Conservation (phyloP, 2,113 vertebrate genomes). For the Scomber scombrus region DNA sequence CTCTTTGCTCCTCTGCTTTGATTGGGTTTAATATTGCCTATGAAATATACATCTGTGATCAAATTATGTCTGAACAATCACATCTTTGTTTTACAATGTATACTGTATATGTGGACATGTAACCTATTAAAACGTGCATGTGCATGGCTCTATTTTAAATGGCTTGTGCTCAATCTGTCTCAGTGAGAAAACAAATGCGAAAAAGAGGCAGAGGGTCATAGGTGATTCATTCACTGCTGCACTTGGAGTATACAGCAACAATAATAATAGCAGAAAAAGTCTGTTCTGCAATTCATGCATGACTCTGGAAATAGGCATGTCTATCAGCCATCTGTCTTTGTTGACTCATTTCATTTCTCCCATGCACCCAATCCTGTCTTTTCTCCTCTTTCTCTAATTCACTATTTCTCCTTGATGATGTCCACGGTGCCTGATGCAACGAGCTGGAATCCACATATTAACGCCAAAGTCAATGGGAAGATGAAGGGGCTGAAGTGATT, state of each 20-base stretch:
- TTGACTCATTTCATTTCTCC: conserved; percentile 49
- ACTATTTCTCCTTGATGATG: conserved; percentile 38
- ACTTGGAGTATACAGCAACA: conserved; percentile 14
- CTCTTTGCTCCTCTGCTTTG: not conserved
- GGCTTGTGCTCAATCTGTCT: conserved; percentile 40
- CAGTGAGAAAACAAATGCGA: conserved; percentile 13
- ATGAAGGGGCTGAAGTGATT: conserved; percentile 60
- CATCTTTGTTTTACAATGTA: not conserved
- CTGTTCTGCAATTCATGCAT: conserved; percentile 43
- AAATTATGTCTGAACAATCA: not conserved
- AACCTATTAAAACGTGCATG: not conserved
- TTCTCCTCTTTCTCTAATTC: conserved; percentile 30
- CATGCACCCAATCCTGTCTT: conserved; percentile 23
- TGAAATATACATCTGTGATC: not conserved
- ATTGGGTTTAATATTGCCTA: not conserved
- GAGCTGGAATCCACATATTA: conserved; percentile 50
- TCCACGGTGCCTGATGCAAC: conserved; percentile 37
- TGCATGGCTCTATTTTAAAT: conserved; percentile 3
- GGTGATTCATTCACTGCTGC: conserved; percentile 44
- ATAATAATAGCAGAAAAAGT: conserved; percentile 31
- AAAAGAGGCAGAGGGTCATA: conserved; percentile 10
- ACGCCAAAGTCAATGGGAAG: conserved; percentile 65
- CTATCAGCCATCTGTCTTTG: conserved; percentile 57
- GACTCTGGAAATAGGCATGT: conserved; percentile 39
- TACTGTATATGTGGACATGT: not conserved